phyloP scores from a whole-genome alignment of 1,140 invertebrate genomes.

The Drosophila micromelanica region DNA sequence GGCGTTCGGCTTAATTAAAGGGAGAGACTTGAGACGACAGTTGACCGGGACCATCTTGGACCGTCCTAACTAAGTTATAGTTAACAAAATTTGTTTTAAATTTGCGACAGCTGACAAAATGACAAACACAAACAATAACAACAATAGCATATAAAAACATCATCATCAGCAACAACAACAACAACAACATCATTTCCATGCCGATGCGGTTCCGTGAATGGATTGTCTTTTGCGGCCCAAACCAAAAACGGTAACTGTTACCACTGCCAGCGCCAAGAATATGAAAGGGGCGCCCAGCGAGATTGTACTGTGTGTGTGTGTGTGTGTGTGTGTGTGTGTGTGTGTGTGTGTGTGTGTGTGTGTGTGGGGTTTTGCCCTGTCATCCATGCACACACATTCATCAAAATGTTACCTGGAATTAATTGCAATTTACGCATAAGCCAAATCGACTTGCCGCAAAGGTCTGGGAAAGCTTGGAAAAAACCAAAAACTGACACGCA shows the following conservation, averaged over 20 bases:
- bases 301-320: no score
- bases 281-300: neutral
- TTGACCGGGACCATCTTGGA: no score
- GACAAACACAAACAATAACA: slow-evolving; percentile 16
- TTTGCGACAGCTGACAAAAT: slow-evolving; percentile 46
- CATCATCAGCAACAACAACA: slow-evolving; percentile 12
- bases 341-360: no score
- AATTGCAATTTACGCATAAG: slow-evolving; percentile 77
- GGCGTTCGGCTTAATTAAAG: neutral
- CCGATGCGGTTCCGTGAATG: slow-evolving; percentile 35
- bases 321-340: no score
- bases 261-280: slow-evolving; percentile 27
- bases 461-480: slow-evolving; percentile 24
- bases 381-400: slow-evolving; percentile 32
- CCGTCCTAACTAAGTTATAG: slow-evolving; percentile 9
- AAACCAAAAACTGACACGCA: slow-evolving; percentile 38
- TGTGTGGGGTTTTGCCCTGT: slow-evolving; percentile 13
- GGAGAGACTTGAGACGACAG: neutral
- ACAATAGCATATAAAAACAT: slow-evolving; percentile 1
- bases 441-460: slow-evolving; percentile 32
- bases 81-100: slow-evolving; percentile 30
- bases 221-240: slow-evolving; percentile 1
- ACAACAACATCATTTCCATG: slow-evolving; percentile 14
- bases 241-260: neutral
- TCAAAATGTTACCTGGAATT: slow-evolving; percentile 57